These are phyloP conservation scores for Calliopum simillimum DNA, from an alignment of 2,888 invertebrate species.

Conservation along the genomic window DNA sequence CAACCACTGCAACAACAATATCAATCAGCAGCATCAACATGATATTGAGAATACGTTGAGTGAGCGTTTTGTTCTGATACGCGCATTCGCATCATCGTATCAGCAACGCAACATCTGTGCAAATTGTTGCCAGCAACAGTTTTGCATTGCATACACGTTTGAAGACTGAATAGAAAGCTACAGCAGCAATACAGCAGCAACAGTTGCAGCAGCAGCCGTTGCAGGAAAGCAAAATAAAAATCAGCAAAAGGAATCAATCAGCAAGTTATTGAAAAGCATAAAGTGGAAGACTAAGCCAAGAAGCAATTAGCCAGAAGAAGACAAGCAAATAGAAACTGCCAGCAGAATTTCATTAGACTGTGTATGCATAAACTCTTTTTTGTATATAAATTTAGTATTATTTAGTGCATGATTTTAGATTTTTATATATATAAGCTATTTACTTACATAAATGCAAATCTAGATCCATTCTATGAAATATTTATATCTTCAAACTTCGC, in stretches of 20 bases:
- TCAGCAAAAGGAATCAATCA: conserved; percentile 49
- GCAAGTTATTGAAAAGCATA: neutral
- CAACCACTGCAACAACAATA: conserved; percentile 6
- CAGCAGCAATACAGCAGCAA: conserved; percentile 29
- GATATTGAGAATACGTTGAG: conserved; percentile 50
- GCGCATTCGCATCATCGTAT: neutral
- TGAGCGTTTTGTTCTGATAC: neutral
- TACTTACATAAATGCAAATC: too few species aligned
- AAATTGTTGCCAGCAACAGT: neutral
- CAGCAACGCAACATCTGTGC: conserved; percentile 16
- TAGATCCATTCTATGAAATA: too few species aligned
- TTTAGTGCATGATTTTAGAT: too few species aligned
- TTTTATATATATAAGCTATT: too few species aligned
- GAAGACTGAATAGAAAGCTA: neutral
- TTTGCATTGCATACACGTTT: neutral
- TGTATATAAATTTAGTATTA: too few species aligned
- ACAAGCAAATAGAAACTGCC: neutral
- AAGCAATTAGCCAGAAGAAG: neutral
- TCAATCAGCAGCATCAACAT: conserved; percentile 40
- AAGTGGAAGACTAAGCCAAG: neutral
- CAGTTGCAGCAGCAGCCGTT: conserved; percentile 38
- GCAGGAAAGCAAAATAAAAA: conserved; percentile 42
- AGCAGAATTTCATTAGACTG: conserved; percentile 29
- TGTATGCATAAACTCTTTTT: conserved; percentile 27
- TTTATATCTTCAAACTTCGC: too few species aligned